phyloP scores from a whole-genome alignment of 2,888 invertebrate species.

The Masnerella sp. region DNA sequence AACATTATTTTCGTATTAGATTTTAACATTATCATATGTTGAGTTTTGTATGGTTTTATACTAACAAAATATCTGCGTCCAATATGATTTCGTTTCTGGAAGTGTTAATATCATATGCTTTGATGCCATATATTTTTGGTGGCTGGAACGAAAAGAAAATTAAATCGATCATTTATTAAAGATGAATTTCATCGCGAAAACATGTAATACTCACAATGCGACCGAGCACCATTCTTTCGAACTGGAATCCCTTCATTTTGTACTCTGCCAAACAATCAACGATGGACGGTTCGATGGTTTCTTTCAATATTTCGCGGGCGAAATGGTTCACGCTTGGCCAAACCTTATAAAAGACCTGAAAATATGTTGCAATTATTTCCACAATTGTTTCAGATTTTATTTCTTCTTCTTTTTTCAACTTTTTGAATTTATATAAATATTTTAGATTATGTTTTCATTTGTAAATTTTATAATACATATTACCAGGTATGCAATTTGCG shows the following conservation, averaged over 20 bases:
- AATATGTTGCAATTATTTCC: slow-evolving; percentile 43
- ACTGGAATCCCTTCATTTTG: slow-evolving; percentile 94
- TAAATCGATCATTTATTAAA: background rate
- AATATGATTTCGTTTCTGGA: slow-evolving; percentile 97
- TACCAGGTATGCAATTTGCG: no score
- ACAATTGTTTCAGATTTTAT: slow-evolving; percentile 4
- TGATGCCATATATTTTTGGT: slow-evolving; percentile 94
- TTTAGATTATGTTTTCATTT: no score
- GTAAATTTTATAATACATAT: background rate
- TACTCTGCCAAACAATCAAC: slow-evolving; percentile 88
- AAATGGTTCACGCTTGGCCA: slow-evolving; percentile 98
- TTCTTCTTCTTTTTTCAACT: no score
- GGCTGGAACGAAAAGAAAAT: slow-evolving; percentile 80
- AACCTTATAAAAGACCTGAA: slow-evolving; percentile 89
- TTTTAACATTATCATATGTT: no score
- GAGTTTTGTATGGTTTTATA: no score
- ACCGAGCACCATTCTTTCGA: slow-evolving; percentile 96
- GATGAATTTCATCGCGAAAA: background rate
- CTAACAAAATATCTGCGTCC: slow-evolving; percentile 96
- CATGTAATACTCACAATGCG: slow-evolving; percentile 87
- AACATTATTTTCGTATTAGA: slow-evolving; percentile 7
- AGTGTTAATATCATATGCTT: slow-evolving; percentile 96
- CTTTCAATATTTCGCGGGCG: slow-evolving; percentile 89
- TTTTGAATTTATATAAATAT: no score
- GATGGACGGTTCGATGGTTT: slow-evolving; percentile 91